Evolutionary conservation across 2,797 vertebrate species (phyloP).

Genomic region (Thalassophryne amazonica): DNA sequence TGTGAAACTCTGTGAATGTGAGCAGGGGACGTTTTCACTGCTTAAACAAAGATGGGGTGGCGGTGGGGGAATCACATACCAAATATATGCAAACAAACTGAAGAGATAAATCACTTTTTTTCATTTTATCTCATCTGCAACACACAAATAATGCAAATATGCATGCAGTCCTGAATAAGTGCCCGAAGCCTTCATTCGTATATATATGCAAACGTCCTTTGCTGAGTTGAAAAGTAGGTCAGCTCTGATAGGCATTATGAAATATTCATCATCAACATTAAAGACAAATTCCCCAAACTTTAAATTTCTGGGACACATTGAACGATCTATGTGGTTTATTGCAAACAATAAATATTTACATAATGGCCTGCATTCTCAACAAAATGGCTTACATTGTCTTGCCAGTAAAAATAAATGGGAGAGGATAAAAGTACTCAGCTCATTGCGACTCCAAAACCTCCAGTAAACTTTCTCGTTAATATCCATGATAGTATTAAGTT

Average conservation of each 20-base stretch:
- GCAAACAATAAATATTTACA: slow-evolving; percentile 75
- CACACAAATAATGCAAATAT: slow-evolving; percentile 15
- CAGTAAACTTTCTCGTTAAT: slow-evolving; percentile 67
- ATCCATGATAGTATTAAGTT: slow-evolving; percentile 64
- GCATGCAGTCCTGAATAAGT: slow-evolving; percentile 13
- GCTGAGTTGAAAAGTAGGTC: slow-evolving; percentile 62
- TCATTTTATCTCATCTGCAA: slow-evolving; percentile 7
- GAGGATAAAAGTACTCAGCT: slow-evolving; percentile 52
- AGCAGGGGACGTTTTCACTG: too few relatives aligned
- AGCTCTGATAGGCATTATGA: slow-evolving; percentile 65
- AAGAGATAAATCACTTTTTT: slow-evolving; percentile 3
- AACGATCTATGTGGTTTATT: slow-evolving; percentile 71
- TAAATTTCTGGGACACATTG: slow-evolving; percentile 69
- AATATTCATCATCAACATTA: slow-evolving; percentile 76
- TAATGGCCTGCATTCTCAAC: slow-evolving; percentile 69
- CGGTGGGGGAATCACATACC: too few relatives aligned
- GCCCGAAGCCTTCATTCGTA: slow-evolving; percentile 9
- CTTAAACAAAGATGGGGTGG: too few relatives aligned
- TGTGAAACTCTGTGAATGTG: too few relatives aligned
- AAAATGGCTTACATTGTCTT: slow-evolving; percentile 66
- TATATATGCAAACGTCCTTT: slow-evolving; percentile 26
- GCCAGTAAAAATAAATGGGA: slow-evolving; percentile 57
- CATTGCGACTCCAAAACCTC: slow-evolving; percentile 53
- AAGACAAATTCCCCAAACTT: slow-evolving; percentile 73
- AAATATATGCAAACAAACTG: slow-evolving; percentile 26